phyloP scores from a whole-genome alignment of 2,797 vertebrate species.

The Eurystomus glaucurus region DNA sequence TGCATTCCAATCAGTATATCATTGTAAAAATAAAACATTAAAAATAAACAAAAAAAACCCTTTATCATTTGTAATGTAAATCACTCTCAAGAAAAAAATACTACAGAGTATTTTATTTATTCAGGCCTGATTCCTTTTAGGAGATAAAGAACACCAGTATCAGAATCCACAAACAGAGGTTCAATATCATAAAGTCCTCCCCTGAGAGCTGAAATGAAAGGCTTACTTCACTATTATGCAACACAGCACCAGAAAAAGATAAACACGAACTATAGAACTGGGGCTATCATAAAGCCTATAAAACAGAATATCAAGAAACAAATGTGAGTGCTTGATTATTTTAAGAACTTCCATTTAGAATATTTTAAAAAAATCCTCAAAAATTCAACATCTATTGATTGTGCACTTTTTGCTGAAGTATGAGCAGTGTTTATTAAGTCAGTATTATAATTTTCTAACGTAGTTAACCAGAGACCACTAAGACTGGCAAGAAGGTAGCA shows the following conservation, averaged over 20 bases:
- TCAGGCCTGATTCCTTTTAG: background rate
- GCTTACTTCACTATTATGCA: background rate
- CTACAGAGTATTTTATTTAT: background rate
- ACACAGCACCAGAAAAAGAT: background rate
- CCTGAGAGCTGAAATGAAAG: background rate
- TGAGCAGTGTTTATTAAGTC: background rate
- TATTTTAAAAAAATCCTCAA: background rate
- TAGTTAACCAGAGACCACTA: background rate
- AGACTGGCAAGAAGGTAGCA: background rate
- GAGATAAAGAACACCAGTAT: background rate
- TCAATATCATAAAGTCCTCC: background rate
- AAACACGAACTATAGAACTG: fast-evolving
- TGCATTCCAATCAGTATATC: background rate
- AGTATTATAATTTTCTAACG: background rate
- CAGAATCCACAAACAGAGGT: background rate
- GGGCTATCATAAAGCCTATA: background rate
- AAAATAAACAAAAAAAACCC: background rate
- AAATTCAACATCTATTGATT: background rate
- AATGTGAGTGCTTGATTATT: background rate
- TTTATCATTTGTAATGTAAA: background rate
- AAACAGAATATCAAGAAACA: background rate
- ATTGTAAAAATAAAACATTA: background rate
- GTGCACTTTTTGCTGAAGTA: background rate
- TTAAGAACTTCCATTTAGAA: background rate
- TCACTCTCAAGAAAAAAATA: background rate